These are phyloP conservation scores for Phylloscopus trochiloides DNA, from an alignment of 2,113 vertebrate species.

Conservation along the genomic window DNA sequence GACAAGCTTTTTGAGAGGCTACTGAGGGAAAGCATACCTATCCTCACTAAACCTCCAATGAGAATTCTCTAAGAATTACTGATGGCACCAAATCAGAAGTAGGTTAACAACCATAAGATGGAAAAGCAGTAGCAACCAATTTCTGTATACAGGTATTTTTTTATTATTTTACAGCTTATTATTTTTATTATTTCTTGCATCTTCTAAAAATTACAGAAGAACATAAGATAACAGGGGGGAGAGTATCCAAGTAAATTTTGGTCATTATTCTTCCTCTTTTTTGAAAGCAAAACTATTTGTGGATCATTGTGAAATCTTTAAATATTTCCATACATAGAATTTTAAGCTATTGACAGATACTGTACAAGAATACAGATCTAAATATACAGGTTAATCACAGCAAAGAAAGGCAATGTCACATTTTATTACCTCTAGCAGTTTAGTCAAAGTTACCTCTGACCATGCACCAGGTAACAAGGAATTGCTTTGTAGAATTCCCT, in stretches of 20 bases:
- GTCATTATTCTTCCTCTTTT: not conserved
- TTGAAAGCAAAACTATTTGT: not conserved
- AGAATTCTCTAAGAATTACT: not conserved
- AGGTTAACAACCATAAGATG: not conserved
- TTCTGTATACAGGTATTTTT: not conserved
- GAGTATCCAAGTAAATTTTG: not conserved
- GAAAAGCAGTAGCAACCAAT: not conserved
- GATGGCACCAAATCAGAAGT: not conserved
- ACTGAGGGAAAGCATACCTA: not conserved
- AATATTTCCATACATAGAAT: not conserved
- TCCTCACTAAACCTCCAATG: not conserved
- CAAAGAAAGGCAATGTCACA: not conserved
- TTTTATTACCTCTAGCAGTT: not conserved
- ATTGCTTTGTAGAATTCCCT: not conserved
- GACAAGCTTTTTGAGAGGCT: not conserved
- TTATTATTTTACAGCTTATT: not conserved
- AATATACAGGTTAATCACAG: not conserved
- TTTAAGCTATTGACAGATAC: not conserved
- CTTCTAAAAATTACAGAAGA: not conserved
- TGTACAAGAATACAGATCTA: not conserved
- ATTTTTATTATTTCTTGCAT: not conserved
- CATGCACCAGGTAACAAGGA: not conserved
- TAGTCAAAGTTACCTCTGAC: not conserved
- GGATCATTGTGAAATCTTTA: not conserved
- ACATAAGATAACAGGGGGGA: not conserved